Base-by-base conservation (phyloP, 2,113 vertebrate species). In the Pseudois nayaur region DNA sequence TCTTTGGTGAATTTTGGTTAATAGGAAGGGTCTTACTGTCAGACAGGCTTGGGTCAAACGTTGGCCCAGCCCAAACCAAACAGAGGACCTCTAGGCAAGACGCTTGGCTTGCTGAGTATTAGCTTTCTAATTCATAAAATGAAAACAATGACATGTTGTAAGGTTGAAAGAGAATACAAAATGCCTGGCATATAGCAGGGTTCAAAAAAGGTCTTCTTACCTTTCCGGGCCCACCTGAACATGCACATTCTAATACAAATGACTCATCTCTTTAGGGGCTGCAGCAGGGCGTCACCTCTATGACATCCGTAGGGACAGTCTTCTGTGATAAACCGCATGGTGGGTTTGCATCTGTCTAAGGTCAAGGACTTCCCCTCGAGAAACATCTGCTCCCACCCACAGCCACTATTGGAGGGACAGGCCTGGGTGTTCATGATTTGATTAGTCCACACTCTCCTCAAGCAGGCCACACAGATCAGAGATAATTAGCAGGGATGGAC, bases 91-190 rank as follows among this genome's bases (percentile, higher is more conserved):
- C 81, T 87, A 82, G 25, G 19, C 23, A 50, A 57, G 50, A 13
- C 25, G 48, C 48, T 54, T 78, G 52, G 48, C 60, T 67, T 45
- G 25, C 4, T 29, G 27, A 83, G 45, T 36, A 14, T 64, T 31
- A 81, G 54, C 33, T 93, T 96, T 93, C 76, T 86, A 83, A 89
- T n/a, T 71, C 87, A 6, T 64, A 86, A 96, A 91, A 85, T 7
- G 5, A 12, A 67, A 67, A 55, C 54, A 54, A 83, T n/a, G 82
- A 67, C 48, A 78, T 83, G 23, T 21, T 45, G 6, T 4, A 86
- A 93, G 45, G 29, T 62, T 95, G 17, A 83, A 92, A 97, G 64
- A 48, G 25, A 92, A 40, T 36, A 10, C n/a, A 55, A 43, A 89
- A 33, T 36, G 14, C 11, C 78, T 89, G 55, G 43, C 36, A 82